Percentiles rank a stretch among this genome's conserved stretches.
Evolutionary conservation across 2,113 vertebrate genomes (phyloP).

Genomic region (Circaetus cinerascens): DNA sequence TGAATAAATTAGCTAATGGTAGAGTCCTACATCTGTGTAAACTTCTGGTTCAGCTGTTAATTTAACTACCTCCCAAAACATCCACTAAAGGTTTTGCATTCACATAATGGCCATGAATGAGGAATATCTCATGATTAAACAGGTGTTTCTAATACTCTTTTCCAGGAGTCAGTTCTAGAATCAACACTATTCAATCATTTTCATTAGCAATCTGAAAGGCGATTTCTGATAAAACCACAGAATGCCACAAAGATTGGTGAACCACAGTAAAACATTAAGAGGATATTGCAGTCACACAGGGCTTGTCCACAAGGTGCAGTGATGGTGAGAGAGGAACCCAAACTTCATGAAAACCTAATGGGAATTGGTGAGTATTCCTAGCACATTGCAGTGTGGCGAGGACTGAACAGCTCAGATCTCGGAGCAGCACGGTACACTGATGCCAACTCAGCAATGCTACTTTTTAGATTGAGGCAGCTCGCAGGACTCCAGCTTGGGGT

Average conservation of each 20-base stretch:
- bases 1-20: neutral
- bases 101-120: neutral
- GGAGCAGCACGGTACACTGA: accelerated
- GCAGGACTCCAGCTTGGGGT: neutral
- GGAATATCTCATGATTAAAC: neutral
- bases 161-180: neutral
- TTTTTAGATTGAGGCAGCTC: neutral
- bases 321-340: neutral
- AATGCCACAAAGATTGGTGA: neutral
- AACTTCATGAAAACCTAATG: neutral
- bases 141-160: neutral
- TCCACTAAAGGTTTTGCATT: neutral
- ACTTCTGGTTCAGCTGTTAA: neutral
- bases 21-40: neutral
- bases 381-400: neutral
- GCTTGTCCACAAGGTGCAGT: neutral
- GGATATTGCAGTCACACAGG: neutral
- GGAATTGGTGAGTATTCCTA: neutral
- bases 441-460: neutral
- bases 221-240: neutral
- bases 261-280: neutral
- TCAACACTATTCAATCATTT: neutral
- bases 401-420: neutral
- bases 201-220: neutral
- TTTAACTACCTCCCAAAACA: neutral